These are phyloP conservation scores for Heliopora coerulea DNA, from an alignment of 92 coral and sea anemone genomes.

Conservation along the genomic window DNA sequence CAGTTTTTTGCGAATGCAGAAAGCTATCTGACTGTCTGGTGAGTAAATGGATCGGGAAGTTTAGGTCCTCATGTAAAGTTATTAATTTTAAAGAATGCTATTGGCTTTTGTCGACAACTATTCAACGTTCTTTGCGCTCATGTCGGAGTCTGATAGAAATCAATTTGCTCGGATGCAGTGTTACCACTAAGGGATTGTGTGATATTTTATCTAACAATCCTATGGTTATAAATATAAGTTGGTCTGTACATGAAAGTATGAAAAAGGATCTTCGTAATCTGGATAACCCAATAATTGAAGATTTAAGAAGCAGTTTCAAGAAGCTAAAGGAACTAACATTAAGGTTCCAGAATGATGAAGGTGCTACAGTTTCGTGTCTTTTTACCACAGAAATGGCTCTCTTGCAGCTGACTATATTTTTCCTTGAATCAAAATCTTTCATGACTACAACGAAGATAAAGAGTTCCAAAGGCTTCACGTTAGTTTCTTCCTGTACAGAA, in stretches of 20 bases:
- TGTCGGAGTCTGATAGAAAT: slow-evolving; percentile 51
- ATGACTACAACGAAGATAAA: neutral
- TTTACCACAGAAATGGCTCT: neutral
- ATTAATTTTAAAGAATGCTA: slow-evolving; percentile 58
- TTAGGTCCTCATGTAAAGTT: slow-evolving; percentile 29
- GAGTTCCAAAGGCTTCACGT: neutral
- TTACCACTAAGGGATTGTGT: slow-evolving; percentile 29
- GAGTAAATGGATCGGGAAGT: slow-evolving; percentile 34
- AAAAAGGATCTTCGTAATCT: neutral
- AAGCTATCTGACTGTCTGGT: slow-evolving; percentile 5
- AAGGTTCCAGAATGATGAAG: neutral
- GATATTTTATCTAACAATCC: neutral
- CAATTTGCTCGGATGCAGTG: slow-evolving; percentile 50
- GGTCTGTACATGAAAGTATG: slow-evolving; percentile 1
- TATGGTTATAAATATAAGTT: slow-evolving; percentile 25
- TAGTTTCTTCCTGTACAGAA: neutral
- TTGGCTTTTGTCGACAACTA: slow-evolving; percentile 50
- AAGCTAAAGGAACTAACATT: slow-evolving; percentile 26
- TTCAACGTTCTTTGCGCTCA: slow-evolving; percentile 46
- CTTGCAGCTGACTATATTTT: slow-evolving; percentile 1
- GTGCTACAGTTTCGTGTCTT: neutral
- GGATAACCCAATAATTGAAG: neutral
- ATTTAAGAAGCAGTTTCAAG: neutral
- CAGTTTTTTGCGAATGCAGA: neutral
- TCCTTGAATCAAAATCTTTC: neutral